Evolutionary conservation across 2,888 invertebrate genomes (phyloP).

Genomic region (Siphlonurus alternatus): DNA sequence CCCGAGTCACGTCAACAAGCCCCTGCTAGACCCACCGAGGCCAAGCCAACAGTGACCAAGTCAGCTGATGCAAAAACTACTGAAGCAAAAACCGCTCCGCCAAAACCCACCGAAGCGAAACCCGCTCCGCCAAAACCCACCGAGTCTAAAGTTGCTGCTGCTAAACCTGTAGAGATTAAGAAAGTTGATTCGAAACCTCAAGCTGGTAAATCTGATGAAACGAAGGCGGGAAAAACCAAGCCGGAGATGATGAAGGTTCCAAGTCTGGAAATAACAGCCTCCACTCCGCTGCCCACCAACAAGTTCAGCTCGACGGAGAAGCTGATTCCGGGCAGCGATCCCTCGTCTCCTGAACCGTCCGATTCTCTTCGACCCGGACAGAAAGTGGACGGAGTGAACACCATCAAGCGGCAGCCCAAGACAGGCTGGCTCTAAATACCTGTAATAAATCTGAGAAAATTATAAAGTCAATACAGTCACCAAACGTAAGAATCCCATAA

Average conservation of each 20-base stretch:
- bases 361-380: constrained; percentile 27
- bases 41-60: constrained; percentile 8
- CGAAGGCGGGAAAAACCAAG: constrained; percentile 1
- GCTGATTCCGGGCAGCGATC: constrained; percentile 25
- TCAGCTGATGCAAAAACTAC: constrained; percentile 15
- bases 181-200: constrained; percentile 4
- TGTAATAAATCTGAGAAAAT: no score
- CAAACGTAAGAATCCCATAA: no score
- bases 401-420: constrained; percentile 37
- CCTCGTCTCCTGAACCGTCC: constrained; percentile 15
- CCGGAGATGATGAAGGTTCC: constrained; percentile 11
- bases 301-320: constrained; percentile 28
- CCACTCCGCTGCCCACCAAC: constrained; percentile 20
- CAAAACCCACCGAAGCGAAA: constrained; percentile 30
- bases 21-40: not conserved
- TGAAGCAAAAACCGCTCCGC: constrained; percentile 19
- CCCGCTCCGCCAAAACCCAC: constrained; percentile 28
- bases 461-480: no score
- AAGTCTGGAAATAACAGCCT: constrained; percentile 10
- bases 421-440: constrained; percentile 40
- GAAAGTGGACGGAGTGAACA: constrained; percentile 35
- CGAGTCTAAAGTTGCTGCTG: constrained; percentile 10
- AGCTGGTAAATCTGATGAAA: constrained; percentile 12
- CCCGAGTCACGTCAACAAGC: not conserved
- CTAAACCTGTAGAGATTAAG: constrained; percentile 11